Evolutionary conservation across 1,140 invertebrate species (phyloP), one percentile per base, ranked within the genome.

Genomic region (Ylistrum balloti): DNA sequence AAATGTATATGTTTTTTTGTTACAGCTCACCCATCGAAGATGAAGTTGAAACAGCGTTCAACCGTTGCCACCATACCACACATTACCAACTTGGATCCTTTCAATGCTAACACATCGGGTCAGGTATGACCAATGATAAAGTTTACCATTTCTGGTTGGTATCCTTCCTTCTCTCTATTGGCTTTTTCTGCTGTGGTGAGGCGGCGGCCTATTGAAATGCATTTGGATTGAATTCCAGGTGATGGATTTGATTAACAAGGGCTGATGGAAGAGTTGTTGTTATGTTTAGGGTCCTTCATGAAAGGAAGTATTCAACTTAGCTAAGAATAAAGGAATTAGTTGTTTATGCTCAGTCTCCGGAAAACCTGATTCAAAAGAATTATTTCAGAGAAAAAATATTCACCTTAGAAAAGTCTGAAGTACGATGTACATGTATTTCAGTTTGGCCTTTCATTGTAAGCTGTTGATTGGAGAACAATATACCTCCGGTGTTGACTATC

Each of bases 41-140:
- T 88, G 33, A 94, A 94, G 90, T 88, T 88, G 22, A 95, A 94
- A 88, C 94, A 95, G 92, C 93, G 94, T 89, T 93, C 94, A 15
- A 94, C 92, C 86, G 90, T 95, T 15, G 91, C 94, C 5, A 93
- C 93, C 15, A 95, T 95, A 88, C 95, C 95, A 41, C 94, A 95
- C 87, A 95, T 95, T 56, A 94, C 94, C 85, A 95, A 94, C 88
- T 93, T 95, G 86, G 95, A 95, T 88, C 94, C 94, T 33, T 95
- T 95, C 41, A 74, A 74, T 17, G 56, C 56, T 74, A 74, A 74
- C 22, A 74, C 56, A 17, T 88, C 91, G 85, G 87, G 90, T 34
- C 33, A 41, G 87, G 90, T 90, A 90, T 48, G 41, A 86, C 35
- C 45, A 89, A 20, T n/a, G 41, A 41, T 35, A 45, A 89, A 38